phyloP scores from a whole-genome alignment of 2,113 vertebrate species.

The Phrynocephalus versicolor region DNA sequence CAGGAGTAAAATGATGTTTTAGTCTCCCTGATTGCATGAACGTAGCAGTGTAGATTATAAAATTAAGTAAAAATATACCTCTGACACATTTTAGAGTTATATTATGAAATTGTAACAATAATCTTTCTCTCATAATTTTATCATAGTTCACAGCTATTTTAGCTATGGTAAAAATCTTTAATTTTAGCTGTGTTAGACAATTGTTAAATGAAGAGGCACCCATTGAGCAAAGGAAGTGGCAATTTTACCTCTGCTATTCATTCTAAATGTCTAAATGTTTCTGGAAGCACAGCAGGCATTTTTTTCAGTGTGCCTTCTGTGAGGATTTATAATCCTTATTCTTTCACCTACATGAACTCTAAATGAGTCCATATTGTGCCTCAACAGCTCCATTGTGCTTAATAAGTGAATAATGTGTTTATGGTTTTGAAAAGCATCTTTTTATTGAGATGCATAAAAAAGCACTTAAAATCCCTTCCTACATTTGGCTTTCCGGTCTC shows the following conservation, averaged over 20 bases:
- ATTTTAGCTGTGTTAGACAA: too few relatives aligned
- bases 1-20: too few relatives aligned
- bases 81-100: too few relatives aligned
- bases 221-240: too few relatives aligned
- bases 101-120: too few relatives aligned
- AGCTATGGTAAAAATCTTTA: too few relatives aligned
- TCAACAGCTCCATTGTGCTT: not conserved
- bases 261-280: not conserved
- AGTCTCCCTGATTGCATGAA: too few relatives aligned
- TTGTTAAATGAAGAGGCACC: too few relatives aligned
- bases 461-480: not conserved
- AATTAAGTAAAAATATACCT: too few relatives aligned
- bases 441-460: constrained; percentile 15
- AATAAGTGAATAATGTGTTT: not conserved
- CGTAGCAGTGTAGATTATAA: too few relatives aligned
- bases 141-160: too few relatives aligned
- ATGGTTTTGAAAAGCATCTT: constrained; percentile 6
- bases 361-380: not conserved
- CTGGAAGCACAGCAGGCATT: not conserved
- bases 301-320: not conserved
- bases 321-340: constrained; percentile 13
- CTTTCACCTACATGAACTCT: not conserved
- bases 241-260: not conserved
- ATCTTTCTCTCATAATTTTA: too few relatives aligned
- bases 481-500: not conserved